phyloP scores from a whole-genome alignment of 2,797 vertebrate genomes.

The Hippoglossus hippoglossus region DNA sequence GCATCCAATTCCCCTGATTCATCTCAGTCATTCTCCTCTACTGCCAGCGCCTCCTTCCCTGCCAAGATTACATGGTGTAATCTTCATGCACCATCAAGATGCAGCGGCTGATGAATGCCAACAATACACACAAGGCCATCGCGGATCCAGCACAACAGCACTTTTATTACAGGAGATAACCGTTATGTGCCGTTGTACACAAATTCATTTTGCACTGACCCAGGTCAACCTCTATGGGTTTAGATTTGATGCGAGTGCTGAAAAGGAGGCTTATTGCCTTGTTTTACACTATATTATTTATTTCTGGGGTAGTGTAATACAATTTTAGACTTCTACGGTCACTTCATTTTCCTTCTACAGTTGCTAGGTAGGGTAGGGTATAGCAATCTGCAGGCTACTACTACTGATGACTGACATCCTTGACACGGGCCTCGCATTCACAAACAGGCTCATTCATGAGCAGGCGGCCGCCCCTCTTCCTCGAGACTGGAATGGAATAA shows the following conservation, averaged over 20 bases:
- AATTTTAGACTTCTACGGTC: conserved; percentile 38
- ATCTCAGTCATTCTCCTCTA: conserved; percentile 66
- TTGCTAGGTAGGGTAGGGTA: conserved; percentile 17
- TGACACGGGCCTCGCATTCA: conserved; percentile 69
- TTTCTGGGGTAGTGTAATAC: conserved; percentile 39
- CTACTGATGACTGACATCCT: conserved; percentile 69
- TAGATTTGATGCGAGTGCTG: conserved; percentile 48
- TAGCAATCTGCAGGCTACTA: conserved; percentile 45
- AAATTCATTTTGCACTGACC: conserved; percentile 72
- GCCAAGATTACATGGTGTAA: conserved; percentile 76
- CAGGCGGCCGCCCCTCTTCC: conserved; percentile 23
- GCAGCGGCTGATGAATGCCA: conserved; percentile 75
- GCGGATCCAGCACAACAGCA: conserved; percentile 54
- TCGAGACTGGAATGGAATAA: conserved; percentile 71
- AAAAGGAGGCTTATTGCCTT: conserved; percentile 61
- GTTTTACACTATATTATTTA: conserved; percentile 58
- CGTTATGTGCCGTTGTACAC: conserved; percentile 63
- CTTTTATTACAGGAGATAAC: conserved; percentile 73
- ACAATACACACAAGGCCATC: conserved; percentile 71
- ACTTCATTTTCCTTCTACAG: conserved; percentile 28
- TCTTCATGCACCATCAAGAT: conserved; percentile 77
- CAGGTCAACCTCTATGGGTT: conserved; percentile 64
- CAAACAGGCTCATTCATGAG: conserved; percentile 80
- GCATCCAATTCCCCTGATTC: conserved; percentile 74
- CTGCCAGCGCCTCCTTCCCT: conserved; percentile 36